These are phyloP conservation scores for Allygus modestus DNA, from an alignment of 2,888 invertebrate species.

Conservation along the genomic window DNA sequence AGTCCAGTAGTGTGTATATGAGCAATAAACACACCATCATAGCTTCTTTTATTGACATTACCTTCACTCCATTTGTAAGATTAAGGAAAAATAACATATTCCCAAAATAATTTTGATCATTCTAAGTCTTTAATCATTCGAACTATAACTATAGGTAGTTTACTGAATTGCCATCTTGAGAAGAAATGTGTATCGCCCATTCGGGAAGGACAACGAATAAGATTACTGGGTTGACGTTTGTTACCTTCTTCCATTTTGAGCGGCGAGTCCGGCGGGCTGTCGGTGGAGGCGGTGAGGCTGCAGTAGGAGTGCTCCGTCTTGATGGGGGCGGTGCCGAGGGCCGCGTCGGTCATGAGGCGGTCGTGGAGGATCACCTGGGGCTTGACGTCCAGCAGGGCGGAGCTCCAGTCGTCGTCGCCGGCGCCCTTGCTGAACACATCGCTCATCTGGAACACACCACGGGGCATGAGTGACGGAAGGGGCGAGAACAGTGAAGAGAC, in stretches of 20 bases:
- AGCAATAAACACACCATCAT: too few species aligned
- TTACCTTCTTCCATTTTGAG: conserved; percentile 70
- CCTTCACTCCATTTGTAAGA: too few species aligned
- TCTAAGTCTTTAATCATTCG: too few species aligned
- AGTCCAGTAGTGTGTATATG: too few species aligned
- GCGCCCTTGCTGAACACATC: conserved; percentile 79
- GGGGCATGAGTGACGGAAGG: conserved; percentile 45
- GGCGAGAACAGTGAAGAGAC: not conserved
- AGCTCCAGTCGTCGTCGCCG: conserved; percentile 75
- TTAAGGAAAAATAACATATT: too few species aligned
- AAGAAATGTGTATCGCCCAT: too few species aligned
- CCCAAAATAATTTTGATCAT: too few species aligned
- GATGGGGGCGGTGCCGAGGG: conserved; percentile 85
- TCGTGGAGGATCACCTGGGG: conserved; percentile 90
- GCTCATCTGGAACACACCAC: conserved; percentile 78
- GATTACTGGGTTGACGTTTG: too few species aligned
- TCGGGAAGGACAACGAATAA: too few species aligned
- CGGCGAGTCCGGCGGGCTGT: conserved; percentile 80
- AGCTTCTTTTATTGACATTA: too few species aligned
- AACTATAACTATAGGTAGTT: too few species aligned
- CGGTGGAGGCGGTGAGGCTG: conserved; percentile 64
- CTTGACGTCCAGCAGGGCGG: conserved; percentile 77
- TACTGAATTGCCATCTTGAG: too few species aligned
- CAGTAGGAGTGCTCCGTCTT: conserved; percentile 97
- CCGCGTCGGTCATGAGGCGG: conserved; percentile 92